Percentiles rank a stretch among this genome's conserved stretches.
phyloP scores from a whole-genome alignment of 2,888 invertebrate genomes.

The Bugulina stolonifera region DNA sequence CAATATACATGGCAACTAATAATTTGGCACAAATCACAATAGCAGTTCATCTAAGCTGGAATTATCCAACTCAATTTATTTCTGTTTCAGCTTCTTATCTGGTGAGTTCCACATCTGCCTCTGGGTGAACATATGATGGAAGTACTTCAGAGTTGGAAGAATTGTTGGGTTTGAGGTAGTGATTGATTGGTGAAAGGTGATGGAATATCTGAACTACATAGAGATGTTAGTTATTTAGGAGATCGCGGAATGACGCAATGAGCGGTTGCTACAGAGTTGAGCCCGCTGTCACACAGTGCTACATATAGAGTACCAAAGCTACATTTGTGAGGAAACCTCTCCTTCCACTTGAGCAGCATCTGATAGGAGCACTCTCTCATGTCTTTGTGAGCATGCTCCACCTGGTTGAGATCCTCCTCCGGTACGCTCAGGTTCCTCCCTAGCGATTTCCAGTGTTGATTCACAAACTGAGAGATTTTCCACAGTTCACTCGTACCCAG shows the following conservation, averaged over 20 bases:
- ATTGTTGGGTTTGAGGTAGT: too few species aligned
- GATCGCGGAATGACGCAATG: constrained; percentile 25
- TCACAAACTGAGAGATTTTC: constrained; percentile 34
- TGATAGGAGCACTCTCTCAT: constrained; percentile 40
- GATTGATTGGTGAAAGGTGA: too few species aligned
- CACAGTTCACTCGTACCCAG: constrained; percentile 36
- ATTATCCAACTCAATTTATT: too few species aligned
- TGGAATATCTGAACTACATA: too few species aligned
- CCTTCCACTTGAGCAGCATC: constrained; percentile 39
- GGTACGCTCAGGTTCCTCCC: constrained; percentile 36
- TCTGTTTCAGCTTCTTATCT: too few species aligned
- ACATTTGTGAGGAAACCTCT: constrained; percentile 34
- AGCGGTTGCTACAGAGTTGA: constrained; percentile 35
- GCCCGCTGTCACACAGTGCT: constrained; percentile 35
- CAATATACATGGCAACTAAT: too few species aligned
- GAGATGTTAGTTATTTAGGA: constrained; percentile 5
- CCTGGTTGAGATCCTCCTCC: constrained; percentile 33
- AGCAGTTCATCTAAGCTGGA: too few species aligned
- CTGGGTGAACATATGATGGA: too few species aligned
- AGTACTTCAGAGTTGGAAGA: too few species aligned
- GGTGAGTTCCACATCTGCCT: too few species aligned
- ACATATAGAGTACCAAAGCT: constrained; percentile 37
- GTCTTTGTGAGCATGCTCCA: constrained; percentile 36
- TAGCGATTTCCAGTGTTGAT: constrained; percentile 35
- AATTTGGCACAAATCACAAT: too few species aligned